Conservation (phyloP, 2,888 invertebrate genomes). For the Gibbula magus region DNA sequence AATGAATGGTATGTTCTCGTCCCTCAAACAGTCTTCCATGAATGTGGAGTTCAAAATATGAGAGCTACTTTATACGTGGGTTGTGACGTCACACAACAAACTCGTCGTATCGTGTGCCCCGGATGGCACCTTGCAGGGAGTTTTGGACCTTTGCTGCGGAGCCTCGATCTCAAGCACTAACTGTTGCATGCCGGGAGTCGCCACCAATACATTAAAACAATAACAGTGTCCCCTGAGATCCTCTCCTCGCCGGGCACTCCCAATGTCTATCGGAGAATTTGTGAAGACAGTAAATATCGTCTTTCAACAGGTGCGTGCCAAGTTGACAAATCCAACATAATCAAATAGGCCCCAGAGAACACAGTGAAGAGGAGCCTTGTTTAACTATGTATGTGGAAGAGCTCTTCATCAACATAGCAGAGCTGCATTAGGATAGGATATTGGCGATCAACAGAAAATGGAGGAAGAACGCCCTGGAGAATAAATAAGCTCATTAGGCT, state of each 20-base stretch:
- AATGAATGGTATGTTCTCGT: neutral
- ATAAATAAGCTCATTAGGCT: neutral
- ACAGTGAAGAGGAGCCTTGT: neutral
- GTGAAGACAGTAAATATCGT: neutral
- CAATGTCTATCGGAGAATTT: neutral
- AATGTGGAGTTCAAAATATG: conserved; percentile 13
- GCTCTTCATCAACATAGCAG: neutral
- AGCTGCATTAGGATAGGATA: conserved; percentile 13
- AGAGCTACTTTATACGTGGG: conserved; percentile 16
- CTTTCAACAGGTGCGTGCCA: neutral
- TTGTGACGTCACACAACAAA: conserved; percentile 20
- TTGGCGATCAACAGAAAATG: neutral
- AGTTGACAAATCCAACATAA: conserved; percentile 13
- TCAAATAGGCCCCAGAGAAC: neutral
- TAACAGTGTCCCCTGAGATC: conserved; percentile 11
- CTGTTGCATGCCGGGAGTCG: conserved; percentile 8
- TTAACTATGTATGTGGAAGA: neutral
- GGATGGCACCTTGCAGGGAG: neutral
- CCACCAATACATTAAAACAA: conserved; percentile 20
- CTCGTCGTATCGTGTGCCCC: neutral
- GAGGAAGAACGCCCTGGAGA: neutral
- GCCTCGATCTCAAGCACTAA: neutral
- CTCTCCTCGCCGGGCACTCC: neutral
- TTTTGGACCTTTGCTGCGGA: neutral
- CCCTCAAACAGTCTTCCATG: neutral